Evolutionary conservation across 2,797 vertebrate species (phyloP).

Genomic region (Apogon talboti): DNA sequence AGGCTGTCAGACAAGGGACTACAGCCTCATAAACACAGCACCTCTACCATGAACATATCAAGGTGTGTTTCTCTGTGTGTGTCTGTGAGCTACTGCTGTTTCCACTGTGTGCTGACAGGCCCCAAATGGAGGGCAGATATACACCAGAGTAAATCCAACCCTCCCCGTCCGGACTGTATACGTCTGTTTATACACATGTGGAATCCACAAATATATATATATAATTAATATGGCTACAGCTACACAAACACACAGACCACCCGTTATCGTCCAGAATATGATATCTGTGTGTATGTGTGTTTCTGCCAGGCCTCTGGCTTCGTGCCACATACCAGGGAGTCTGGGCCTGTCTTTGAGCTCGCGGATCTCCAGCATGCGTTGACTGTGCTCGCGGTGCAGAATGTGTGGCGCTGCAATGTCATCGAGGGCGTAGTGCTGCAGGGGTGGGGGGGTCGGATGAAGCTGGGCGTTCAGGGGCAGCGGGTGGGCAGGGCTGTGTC

Average conservation of each 20-base stretch:
- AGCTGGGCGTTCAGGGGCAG: slow-evolving; percentile 90
- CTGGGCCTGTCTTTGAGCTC: slow-evolving; percentile 93
- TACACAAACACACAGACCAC: slow-evolving; percentile 70
- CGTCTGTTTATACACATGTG: slow-evolving; percentile 72
- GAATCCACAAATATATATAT: slow-evolving; percentile 48
- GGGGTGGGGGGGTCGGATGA: slow-evolving; percentile 94
- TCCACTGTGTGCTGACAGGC: slow-evolving; percentile 77
- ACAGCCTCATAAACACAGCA: slow-evolving; percentile 81
- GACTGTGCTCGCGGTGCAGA: slow-evolving; percentile 89
- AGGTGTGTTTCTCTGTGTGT: slow-evolving; percentile 67
- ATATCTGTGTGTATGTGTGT: not conserved
- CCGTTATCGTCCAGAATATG: slow-evolving; percentile 53
- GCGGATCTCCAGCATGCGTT: slow-evolving; percentile 91
- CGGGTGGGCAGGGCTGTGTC: slow-evolving; percentile 96
- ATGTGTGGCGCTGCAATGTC: slow-evolving; percentile 93
- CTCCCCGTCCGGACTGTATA: slow-evolving; percentile 69
- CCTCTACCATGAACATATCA: slow-evolving; percentile 76
- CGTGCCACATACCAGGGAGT: slow-evolving; percentile 77
- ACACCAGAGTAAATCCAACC: slow-evolving; percentile 69
- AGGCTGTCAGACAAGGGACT: slow-evolving; percentile 79
- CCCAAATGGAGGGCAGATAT: slow-evolving; percentile 71
- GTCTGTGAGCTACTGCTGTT: slow-evolving; percentile 74
- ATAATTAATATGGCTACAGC: slow-evolving; percentile 24
- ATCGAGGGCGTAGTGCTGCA: slow-evolving; percentile 97
- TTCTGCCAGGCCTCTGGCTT: slow-evolving; percentile 3